phyloP scores from a whole-genome alignment of 2,797 vertebrate genomes.

The Parambassis ranga region DNA sequence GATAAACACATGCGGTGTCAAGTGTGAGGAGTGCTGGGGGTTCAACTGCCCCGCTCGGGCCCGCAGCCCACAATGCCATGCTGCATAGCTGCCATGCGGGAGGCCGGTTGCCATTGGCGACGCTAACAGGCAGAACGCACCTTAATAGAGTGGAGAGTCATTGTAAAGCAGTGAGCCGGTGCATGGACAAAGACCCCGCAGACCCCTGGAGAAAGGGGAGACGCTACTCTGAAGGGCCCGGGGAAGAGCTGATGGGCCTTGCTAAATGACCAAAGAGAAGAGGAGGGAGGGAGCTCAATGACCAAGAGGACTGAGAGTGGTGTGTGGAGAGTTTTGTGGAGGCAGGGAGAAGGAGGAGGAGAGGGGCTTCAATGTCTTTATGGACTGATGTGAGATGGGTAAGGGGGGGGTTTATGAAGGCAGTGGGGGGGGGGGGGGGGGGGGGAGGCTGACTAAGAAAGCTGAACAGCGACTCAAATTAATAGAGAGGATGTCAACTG shows the following conservation, averaged over 20 bases:
- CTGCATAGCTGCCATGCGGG: constrained; percentile 97
- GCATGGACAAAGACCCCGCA: constrained; percentile 87
- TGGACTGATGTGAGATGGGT: constrained; percentile 66
- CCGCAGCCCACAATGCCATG: constrained; percentile 86
- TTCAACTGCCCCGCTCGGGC: constrained; percentile 90
- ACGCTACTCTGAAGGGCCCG: constrained; percentile 87
- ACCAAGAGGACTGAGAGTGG: constrained; percentile 69
- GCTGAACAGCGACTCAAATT: constrained; percentile 66
- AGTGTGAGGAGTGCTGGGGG: constrained; percentile 92
- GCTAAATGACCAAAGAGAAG: constrained; percentile 77
- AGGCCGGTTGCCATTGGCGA: constrained; percentile 95
- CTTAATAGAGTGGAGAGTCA: constrained; percentile 99
- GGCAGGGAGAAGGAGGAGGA: neutral
- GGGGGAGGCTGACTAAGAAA: constrained; percentile 61
- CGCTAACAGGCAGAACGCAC: constrained; percentile 99
- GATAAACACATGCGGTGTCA: constrained; percentile 99
- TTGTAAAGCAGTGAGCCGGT: constrained; percentile 99
- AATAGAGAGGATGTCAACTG: constrained; percentile 75
- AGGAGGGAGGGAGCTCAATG: constrained; percentile 56
- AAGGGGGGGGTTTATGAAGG: constrained; percentile 60
- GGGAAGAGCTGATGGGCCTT: constrained; percentile 89
- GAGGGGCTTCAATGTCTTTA: constrained; percentile 39
- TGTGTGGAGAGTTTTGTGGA: constrained; percentile 53
- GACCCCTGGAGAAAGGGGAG: constrained; percentile 87
- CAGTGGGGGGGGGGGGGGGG: neutral